Evolutionary conservation across 2,113 vertebrate species (phyloP).

Genomic region (Dascyllus trimaculatus): DNA sequence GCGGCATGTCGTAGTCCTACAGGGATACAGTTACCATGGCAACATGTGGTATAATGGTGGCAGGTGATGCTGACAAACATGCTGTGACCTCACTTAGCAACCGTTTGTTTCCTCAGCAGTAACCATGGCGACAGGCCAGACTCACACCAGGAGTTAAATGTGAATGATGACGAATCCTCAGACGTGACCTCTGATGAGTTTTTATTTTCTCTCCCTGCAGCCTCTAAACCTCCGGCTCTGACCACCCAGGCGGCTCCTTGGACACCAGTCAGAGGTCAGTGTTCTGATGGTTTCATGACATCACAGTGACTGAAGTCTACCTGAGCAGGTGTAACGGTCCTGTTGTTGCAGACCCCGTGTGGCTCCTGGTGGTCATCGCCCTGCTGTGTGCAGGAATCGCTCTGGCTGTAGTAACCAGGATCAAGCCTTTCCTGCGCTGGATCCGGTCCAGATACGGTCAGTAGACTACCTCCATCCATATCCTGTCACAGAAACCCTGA

Average conservation of each 20-base stretch:
- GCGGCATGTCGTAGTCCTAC: too few species aligned
- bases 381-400: constrained; percentile 58
- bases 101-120: too few species aligned
- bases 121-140: too few species aligned
- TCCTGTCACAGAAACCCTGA: too few species aligned
- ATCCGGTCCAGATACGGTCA: constrained; percentile 58
- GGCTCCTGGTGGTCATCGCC: constrained; percentile 67
- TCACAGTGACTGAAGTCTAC: background rate
- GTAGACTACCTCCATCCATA: too few species aligned
- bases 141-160: too few species aligned
- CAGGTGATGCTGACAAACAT: too few species aligned
- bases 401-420: constrained; percentile 57
- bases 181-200: too few species aligned
- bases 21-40: too few species aligned
- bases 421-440: constrained; percentile 58
- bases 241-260: fast-evolving
- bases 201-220: constrained; percentile 10
- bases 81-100: too few species aligned
- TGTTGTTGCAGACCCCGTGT: constrained; percentile 64
- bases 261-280: constrained; percentile 36
- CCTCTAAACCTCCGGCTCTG: fast-evolving
- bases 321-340: background rate
- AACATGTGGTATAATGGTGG: too few species aligned
- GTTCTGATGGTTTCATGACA: background rate
- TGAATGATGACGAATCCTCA: too few species aligned